A percentile compares a stretch with the other conserved stretches of the same genome.
phyloP scores from a whole-genome alignment of 2,888 invertebrate genomes.

The Galerucella nymphaeae region DNA sequence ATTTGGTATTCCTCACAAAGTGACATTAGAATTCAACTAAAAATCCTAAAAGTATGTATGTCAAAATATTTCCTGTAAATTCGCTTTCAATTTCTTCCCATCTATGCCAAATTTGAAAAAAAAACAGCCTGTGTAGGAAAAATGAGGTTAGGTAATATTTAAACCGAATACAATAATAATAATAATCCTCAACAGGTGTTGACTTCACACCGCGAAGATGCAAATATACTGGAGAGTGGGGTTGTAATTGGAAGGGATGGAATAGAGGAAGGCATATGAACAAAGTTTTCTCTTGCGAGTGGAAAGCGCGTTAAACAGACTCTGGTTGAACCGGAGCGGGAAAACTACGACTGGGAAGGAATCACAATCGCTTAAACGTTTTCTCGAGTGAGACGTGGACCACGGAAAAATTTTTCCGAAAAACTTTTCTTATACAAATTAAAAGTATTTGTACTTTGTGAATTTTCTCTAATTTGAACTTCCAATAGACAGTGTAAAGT shows the following conservation, averaged over 20 bases:
- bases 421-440: too few relatives aligned
- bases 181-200: slow-evolving; percentile 31
- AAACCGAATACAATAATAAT: neutral
- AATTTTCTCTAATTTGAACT: neutral
- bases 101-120: too few relatives aligned
- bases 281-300: slow-evolving; percentile 17
- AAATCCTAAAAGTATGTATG: too few relatives aligned
- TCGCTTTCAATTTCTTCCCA: too few relatives aligned
- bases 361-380: slow-evolving; percentile 19
- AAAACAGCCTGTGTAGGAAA: too few relatives aligned
- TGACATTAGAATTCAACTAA: too few relatives aligned
- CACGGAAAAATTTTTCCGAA: too few relatives aligned
- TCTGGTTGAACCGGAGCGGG: slow-evolving; percentile 32
- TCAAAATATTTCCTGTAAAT: too few relatives aligned
- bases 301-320: slow-evolving; percentile 30
- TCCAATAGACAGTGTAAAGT: neutral
- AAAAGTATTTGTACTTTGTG: too few relatives aligned
- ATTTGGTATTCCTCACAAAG: too few relatives aligned
- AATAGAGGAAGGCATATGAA: neutral
- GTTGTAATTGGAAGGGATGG: slow-evolving; percentile 1
- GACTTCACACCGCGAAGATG: slow-evolving; percentile 19
- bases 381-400: slow-evolving; percentile 16
- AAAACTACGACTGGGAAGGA: slow-evolving; percentile 15
- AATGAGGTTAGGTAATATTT: neutral
- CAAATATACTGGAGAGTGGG: slow-evolving; percentile 8